Evolutionary conservation across 2,113 vertebrate genomes (phyloP).

Genomic region (Lethenteron camtschaticum): DNA sequence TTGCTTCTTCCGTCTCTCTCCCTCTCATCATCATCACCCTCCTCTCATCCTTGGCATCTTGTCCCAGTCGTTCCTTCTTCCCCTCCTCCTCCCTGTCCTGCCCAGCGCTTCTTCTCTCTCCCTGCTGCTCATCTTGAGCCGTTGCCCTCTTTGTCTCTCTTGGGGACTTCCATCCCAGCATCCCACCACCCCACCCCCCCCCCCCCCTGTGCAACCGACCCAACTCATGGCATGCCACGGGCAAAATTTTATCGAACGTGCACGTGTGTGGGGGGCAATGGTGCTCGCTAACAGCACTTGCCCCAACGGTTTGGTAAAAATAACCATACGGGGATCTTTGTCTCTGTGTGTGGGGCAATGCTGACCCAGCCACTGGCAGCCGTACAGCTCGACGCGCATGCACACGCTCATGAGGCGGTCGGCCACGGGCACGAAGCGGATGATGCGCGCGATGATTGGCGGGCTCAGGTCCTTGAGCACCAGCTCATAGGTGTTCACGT

Average conservation of each 20-base stretch:
- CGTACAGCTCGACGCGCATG: conserved; percentile 83
- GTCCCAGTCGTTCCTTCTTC: neutral
- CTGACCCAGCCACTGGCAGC: conserved; percentile 83
- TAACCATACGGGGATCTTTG: no score
- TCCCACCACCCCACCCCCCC: neutral
- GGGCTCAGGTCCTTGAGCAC: conserved; percentile 86
- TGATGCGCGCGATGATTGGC: conserved; percentile 58
- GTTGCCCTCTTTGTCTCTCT: neutral
- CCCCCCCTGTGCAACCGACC: neutral
- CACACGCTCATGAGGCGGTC: conserved; percentile 79
- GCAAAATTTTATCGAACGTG: no score
- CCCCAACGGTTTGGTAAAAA: no score
- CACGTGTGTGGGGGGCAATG: no score
- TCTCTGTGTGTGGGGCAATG: no score
- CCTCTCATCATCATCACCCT: neutral
- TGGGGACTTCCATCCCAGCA: neutral
- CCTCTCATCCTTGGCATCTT: neutral
- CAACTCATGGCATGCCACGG: neutral
- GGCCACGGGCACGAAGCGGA: conserved; percentile 72
- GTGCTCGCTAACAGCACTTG: no score
- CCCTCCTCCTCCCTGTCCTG: neutral
- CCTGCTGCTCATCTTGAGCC: neutral
- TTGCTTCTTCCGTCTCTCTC: neutral
- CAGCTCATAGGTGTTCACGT: conserved; percentile 67
- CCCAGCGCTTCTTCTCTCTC: neutral